Percentiles rank a stretch among this genome's conserved stretches.
Evolutionary conservation across 2,888 invertebrate genomes (phyloP).

Genomic region (Icerya purchasi): DNA sequence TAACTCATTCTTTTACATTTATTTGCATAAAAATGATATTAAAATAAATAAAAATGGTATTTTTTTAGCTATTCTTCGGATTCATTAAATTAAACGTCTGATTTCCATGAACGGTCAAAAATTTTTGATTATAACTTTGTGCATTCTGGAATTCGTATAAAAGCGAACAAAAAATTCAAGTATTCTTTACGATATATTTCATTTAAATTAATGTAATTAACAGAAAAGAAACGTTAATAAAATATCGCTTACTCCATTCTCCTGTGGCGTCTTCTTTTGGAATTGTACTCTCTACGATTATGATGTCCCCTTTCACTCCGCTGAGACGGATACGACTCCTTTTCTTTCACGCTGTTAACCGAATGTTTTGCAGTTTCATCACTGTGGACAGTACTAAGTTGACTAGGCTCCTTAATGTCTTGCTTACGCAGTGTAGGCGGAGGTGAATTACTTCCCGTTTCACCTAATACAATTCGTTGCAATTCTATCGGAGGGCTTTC

Average conservation of each 20-base stretch:
- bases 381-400: not conserved
- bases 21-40: too few relatives aligned
- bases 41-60: too few relatives aligned
- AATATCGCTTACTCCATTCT: not conserved
- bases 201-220: too few relatives aligned
- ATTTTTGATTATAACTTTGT: too few relatives aligned
- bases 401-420: not conserved
- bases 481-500: constrained; percentile 30
- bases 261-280: not conserved
- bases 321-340: not conserved
- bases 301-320: not conserved
- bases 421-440: constrained; percentile 12
- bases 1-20: too few relatives aligned
- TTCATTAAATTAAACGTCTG: too few relatives aligned
- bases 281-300: not conserved
- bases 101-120: too few relatives aligned
- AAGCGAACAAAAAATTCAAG: too few relatives aligned
- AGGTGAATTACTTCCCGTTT: constrained; percentile 14
- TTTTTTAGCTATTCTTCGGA: too few relatives aligned
- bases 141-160: too few relatives aligned
- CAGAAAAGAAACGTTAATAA: too few relatives aligned
- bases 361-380: not conserved
- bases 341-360: not conserved
- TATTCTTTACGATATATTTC: too few relatives aligned
- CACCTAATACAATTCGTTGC: constrained; percentile 32